These are phyloP conservation scores for Papilio aristodemus DNA, from an alignment of 1,140 invertebrate species.

Conservation along the genomic window DNA sequence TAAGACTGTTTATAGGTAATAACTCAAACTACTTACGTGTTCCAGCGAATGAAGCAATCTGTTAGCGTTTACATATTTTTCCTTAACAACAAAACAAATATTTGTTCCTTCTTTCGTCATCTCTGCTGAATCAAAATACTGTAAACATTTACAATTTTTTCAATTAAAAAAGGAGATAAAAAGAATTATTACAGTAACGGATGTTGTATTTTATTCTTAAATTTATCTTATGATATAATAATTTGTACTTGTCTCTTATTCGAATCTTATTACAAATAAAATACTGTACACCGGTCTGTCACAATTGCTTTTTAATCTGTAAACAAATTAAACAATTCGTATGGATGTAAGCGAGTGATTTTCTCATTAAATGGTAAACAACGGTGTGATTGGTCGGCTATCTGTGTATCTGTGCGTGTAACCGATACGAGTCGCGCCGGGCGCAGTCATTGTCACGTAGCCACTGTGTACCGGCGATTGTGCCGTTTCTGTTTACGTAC, in stretches of 20 bases:
- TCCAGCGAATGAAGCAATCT: no score
- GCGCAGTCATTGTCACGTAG: slow-evolving; percentile 66
- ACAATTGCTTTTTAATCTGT: slow-evolving; percentile 27
- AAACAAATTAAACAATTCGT: slow-evolving; percentile 25
- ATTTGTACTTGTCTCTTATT: not conserved
- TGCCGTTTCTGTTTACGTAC: slow-evolving; percentile 62
- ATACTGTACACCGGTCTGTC: not conserved
- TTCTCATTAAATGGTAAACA: slow-evolving; percentile 60
- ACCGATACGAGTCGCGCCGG: slow-evolving; percentile 50
- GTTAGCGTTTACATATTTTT: no score
- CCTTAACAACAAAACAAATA: no score
- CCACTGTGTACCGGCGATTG: slow-evolving; percentile 53
- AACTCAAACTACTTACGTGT: no score
- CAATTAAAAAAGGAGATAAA: no score
- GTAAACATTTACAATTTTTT: no score
- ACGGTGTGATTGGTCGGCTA: slow-evolving; percentile 57
- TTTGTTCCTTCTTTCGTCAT: no score
- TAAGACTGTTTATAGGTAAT: no score
- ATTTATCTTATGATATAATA: not conserved
- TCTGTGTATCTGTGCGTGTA: slow-evolving; percentile 50
- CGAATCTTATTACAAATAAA: not conserved
- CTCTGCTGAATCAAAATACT: no score
- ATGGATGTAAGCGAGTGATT: slow-evolving; percentile 38
- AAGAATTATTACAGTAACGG: no score
- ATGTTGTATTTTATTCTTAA: not conserved